Conservation (phyloP, 2,797 vertebrate species). For the Hoplostethus mediterraneus region DNA sequence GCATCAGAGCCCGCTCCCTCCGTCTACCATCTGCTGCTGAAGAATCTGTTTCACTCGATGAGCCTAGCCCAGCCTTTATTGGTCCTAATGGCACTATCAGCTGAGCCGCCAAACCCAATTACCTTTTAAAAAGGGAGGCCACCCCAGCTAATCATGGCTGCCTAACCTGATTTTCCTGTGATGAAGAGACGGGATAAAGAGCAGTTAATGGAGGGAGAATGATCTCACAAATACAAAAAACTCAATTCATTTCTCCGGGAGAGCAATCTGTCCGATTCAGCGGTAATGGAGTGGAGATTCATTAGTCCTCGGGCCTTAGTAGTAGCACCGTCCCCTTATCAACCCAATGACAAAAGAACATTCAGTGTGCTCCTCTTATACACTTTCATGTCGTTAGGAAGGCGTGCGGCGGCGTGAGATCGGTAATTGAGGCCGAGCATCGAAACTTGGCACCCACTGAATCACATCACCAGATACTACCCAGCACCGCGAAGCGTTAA, state of each 20-base stretch:
- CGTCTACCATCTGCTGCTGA: constrained; percentile 87
- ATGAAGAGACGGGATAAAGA: constrained; percentile 92
- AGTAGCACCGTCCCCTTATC: constrained; percentile 84
- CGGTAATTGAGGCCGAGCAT: constrained; percentile 11
- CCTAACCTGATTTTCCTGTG: constrained; percentile 90
- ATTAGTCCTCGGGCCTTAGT: constrained; percentile 87
- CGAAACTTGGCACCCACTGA: not conserved
- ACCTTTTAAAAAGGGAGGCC: constrained; percentile 90
- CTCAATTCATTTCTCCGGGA: constrained; percentile 92
- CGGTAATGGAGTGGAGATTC: constrained; percentile 92
- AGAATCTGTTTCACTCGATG: constrained; percentile 90
- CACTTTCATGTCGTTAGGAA: constrained; percentile 40
- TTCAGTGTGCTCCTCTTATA: constrained; percentile 54
- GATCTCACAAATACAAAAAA: constrained; percentile 93
- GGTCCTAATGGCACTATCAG: constrained; percentile 91
- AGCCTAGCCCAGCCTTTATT: constrained; percentile 90
- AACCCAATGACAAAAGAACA: constrained; percentile 84
- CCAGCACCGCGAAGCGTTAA: not conserved
- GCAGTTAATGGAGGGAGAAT: constrained; percentile 92
- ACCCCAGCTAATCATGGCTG: constrained; percentile 90
- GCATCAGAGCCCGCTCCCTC: constrained; percentile 83
- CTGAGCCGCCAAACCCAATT: constrained; percentile 91
- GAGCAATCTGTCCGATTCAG: constrained; percentile 91
- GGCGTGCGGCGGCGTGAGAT: constrained; percentile 5
- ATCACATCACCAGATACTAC: constrained; percentile 4